Base-by-base conservation (phyloP, 2,797 vertebrate genomes). In the Acomys russatus region DNA sequence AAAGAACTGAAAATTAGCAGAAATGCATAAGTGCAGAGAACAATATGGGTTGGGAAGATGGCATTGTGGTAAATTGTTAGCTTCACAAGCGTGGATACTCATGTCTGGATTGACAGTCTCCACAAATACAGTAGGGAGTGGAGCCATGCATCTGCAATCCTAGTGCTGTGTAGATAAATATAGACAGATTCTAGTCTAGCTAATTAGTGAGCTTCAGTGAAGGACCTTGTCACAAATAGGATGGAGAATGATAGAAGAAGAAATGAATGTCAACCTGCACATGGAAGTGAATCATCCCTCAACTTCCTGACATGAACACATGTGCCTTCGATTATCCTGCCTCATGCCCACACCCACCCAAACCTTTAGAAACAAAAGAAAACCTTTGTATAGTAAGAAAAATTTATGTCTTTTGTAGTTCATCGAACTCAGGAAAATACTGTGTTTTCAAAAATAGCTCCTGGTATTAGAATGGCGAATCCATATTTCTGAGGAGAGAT, bases 361-460 rank as follows among this genome's bases (percentile, higher is more conserved):
- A 70, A 71, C 12, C 22, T 54, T 86, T 23, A 17, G 9, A 71
- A 56, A 35, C 9, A 56, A 80, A 33, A 87, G 8, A 85, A 91
- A 92, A 73, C 4, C 7, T 95, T 96, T 71, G 68, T 64, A 28
- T 66, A 87, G 71, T 33, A 51, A 76, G 66, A 88, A 77, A 92
- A 80, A 33, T 20, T 71, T 6, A 35, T 76, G 20, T 61, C 92
- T 92, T 79, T 86, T 38, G 22, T 61, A 30, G 23, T 63, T 92
- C 71, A 64, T 18, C 30, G 22, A 79, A 78, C 33, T 71, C 70
- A 91, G 35, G 44, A 73, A 91, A 92, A 88, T 66, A 88, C 77
- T 14, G 5, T n/a, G 38, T 20, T 84, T 92, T 84, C 33, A 87
- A 38, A 88, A n/a, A 70, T 54, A 82, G 14, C 8, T 44, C 4